Base-by-base conservation (phyloP, 2,113 vertebrate genomes). In the Perognathus longimembris region DNA sequence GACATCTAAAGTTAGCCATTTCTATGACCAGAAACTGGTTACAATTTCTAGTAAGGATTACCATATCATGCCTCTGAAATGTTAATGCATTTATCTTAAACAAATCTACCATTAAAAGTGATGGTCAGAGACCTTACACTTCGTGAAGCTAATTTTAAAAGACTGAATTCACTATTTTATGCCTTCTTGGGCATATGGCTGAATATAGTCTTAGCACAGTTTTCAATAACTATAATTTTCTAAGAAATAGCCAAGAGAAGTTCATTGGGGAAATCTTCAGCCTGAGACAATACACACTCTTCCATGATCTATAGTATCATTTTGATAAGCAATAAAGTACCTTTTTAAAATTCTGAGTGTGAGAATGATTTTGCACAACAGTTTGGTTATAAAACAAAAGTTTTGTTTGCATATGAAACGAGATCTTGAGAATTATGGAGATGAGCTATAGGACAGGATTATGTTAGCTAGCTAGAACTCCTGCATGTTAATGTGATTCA, bases 161-260 rank as follows among this genome's bases (percentile, higher is more conserved):
- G 32, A 2, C 6, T 69, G 22, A 50, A 57, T 34, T 64, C 11
- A 40, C 50, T 79, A 34, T 54, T 50, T 40, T 89, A n/a, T 38
- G 38, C 14, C 50, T 69, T 50, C 17, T 63, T 50, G 7, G 36
- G 42, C 11, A 80, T 26, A 85, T 8, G 28, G 22, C 28, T 45
- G 57, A 75, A 45, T 14, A 1, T 74, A 32, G 34, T 42, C 32
- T 63, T 59, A 63, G 21, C 5, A 50, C 8, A 80, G 32, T 45
- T 83, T 78, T 80, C 67, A 26, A 59, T n/a, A 92, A 89, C 45
- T 67, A 63, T 17, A 73, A 66, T 91, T 88, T 75, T 77, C 40
- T 88, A 67, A 77, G n/a, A 88, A 88, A 24, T 50, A 75, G 15
- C 10, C 26, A 8, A 45, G 45, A 12, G 45, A 71, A 70, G 38